A percentile compares a stretch with the other conserved stretches of the same genome.
Conservation (phyloP, 2,888 invertebrate genomes). For the Byasa hedistus region DNA sequence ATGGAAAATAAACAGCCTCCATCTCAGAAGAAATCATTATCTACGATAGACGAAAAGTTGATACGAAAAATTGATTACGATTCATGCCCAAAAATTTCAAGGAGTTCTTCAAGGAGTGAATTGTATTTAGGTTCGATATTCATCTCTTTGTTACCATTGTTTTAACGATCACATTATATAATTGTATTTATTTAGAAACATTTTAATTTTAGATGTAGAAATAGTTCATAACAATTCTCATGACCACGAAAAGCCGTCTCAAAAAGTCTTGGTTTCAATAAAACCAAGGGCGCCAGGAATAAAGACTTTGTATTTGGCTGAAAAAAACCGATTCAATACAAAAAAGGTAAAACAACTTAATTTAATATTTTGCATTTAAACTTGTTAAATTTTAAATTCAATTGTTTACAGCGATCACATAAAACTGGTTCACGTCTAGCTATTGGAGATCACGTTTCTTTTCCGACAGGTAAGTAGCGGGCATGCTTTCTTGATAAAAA, state of each 20-base stretch:
- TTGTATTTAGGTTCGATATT: constrained; percentile 51
- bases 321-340: constrained; percentile 54
- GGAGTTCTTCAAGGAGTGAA: constrained; percentile 48
- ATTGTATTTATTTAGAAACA: constrained; percentile 1
- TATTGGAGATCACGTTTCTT: constrained; percentile 66
- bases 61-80: constrained; percentile 61
- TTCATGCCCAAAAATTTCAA: constrained; percentile 43
- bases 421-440: constrained; percentile 61
- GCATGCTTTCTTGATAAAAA: not conserved
- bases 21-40: constrained; percentile 65
- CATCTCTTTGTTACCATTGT: not conserved
- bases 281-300: constrained; percentile 60
- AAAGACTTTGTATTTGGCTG: constrained; percentile 63
- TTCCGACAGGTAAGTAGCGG: constrained; percentile 54
- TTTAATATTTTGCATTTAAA: constrained; percentile 9
- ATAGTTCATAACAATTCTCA: constrained; percentile 53
- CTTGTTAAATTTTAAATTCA: constrained; percentile 12
- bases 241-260: constrained; percentile 44
- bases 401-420: constrained; percentile 49
- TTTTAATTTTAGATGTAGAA: constrained; percentile 44
- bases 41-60: constrained; percentile 65
- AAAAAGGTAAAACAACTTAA: constrained; percentile 49
- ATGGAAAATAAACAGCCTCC: constrained; percentile 74
- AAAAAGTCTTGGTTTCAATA: constrained; percentile 62
- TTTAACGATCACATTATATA: not conserved